Base-by-base conservation (phyloP, 1,140 invertebrate genomes). In the Chrysoperla carnea region DNA sequence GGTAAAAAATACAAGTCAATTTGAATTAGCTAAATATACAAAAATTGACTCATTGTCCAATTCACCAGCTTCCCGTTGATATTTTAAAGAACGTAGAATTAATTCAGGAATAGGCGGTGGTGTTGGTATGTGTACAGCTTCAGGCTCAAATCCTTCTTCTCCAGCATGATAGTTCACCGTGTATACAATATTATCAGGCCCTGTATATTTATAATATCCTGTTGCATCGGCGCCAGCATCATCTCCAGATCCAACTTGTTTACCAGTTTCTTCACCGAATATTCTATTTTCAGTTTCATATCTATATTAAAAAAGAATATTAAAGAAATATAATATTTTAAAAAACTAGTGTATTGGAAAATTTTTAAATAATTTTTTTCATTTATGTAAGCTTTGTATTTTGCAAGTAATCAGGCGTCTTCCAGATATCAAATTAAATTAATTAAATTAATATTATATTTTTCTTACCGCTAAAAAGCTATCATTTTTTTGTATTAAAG, bases 121-220 rank as follows among this genome's bases (percentile, higher is more conserved):
- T 6, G 60, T 67, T 4, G 69, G 69, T 3, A 71, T 49, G 51
- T 67, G 65, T 17, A 53, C 60, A 8, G 66, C 66, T 37, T 64
- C 51, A 6, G 69, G 58, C 40, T 61, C 60, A 53, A 70, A 75
- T 8, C 72, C 72, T 28, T 67, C 62, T 41, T 67, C 63, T 43
- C 73, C 72, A 6, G 72, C 72, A 17, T 67, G 65, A 48, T 74
- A 75, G 8, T 59, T 62, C 36, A 73, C 57, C 6, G 59, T 57
- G 42, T 72, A 64, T 17, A 64, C 52, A 11, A 63, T 54, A 23
- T 69, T 69, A 35, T 73, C 68, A 0, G 68, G 63, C 12, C 68
- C 67, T 4, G 65, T 67, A 52, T 73, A 75, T 14, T 62, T 63
- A 48, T 66, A 73, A 6, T 62, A 63, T 28, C 70, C 71, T 47